These are phyloP conservation scores for Chymomyza fuscimana DNA, from an alignment of 2,888 invertebrate species.

Conservation along the genomic window DNA sequence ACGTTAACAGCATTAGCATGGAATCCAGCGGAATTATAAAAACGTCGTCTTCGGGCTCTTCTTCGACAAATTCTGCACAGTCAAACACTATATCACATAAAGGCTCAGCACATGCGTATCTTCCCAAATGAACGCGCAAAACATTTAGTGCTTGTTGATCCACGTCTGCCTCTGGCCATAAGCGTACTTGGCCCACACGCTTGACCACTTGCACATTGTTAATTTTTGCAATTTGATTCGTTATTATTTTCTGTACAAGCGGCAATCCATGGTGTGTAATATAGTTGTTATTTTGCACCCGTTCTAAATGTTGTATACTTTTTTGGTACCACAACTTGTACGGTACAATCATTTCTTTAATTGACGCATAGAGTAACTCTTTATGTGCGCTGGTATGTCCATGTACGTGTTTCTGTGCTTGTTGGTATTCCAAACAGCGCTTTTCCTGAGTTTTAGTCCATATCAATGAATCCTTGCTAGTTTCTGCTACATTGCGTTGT, in stretches of 20 bases:
- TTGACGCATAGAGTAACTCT: conserved; percentile 57
- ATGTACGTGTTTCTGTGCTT: conserved; percentile 56
- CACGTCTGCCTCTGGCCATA: conserved; percentile 32
- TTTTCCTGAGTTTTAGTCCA: conserved; percentile 44
- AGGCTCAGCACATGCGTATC: conserved; percentile 32
- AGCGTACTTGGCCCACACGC: conserved; percentile 31
- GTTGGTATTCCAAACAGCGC: conserved; percentile 52
- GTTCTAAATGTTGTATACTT: conserved; percentile 46
- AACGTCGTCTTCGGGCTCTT: conserved; percentile 17
- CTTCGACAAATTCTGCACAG: neutral
- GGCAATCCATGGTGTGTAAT: conserved; percentile 71
- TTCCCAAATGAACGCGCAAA: conserved; percentile 50
- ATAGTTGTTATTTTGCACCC: conserved; percentile 43
- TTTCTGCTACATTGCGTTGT: conserved; percentile 34
- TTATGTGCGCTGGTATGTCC: conserved; percentile 50
- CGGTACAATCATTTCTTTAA: conserved; percentile 43
- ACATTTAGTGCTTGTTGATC: conserved; percentile 32
- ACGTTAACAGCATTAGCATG: conserved; percentile 62
- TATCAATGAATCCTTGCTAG: conserved; percentile 50
- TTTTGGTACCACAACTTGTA: conserved; percentile 66
- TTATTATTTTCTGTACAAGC: conserved; percentile 55
- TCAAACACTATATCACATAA: neutral
- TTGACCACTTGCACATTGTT: conserved; percentile 47
- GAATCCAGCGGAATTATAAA: conserved; percentile 64
- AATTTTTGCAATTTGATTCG: conserved; percentile 43